A percentile compares a stretch with the other conserved stretches of the same genome.
These are phyloP conservation scores for Pristionchus japonicus DNA, from an alignment of 2,888 invertebrate genomes.

Conservation along the genomic window DNA sequence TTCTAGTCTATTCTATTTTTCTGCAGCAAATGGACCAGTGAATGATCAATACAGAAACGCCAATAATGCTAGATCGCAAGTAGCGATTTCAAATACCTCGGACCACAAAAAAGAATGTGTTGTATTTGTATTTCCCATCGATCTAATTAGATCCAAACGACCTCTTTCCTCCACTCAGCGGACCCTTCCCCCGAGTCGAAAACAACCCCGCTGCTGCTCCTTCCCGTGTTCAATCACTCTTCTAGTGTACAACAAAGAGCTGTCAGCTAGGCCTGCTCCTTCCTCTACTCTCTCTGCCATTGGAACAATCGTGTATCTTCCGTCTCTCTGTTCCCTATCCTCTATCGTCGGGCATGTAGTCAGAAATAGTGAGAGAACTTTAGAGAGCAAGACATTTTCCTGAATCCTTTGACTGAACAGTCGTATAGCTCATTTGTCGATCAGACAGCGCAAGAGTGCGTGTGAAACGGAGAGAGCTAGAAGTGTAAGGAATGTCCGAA, in stretches of 20 bases:
- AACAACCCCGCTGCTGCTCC: conserved; percentile 8
- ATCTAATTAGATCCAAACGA: not conserved
- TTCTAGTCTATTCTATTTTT: no score
- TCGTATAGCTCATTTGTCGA: not conserved
- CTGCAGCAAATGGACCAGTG: not conserved
- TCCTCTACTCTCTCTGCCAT: no score
- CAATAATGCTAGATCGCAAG: no score
- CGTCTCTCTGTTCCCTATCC: no score
- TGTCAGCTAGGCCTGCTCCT: not conserved
- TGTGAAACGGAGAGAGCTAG: not conserved
- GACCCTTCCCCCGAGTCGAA: not conserved
- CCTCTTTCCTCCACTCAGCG: not conserved
- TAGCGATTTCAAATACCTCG: no score
- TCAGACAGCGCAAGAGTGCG: not conserved
- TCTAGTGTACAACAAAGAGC: conserved; percentile 22
- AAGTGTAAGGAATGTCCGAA: not conserved
- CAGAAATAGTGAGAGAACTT: not conserved
- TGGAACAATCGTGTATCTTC: no score
- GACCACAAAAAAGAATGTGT: no score
- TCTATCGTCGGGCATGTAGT: not conserved
- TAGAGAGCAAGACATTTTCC: not conserved
- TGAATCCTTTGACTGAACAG: no score
- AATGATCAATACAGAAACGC: no score
- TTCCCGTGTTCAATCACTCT: not conserved
- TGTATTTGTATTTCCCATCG: not conserved